Conservation (phyloP, 1,140 invertebrate genomes). For the Leptopilina boulardi region DNA sequence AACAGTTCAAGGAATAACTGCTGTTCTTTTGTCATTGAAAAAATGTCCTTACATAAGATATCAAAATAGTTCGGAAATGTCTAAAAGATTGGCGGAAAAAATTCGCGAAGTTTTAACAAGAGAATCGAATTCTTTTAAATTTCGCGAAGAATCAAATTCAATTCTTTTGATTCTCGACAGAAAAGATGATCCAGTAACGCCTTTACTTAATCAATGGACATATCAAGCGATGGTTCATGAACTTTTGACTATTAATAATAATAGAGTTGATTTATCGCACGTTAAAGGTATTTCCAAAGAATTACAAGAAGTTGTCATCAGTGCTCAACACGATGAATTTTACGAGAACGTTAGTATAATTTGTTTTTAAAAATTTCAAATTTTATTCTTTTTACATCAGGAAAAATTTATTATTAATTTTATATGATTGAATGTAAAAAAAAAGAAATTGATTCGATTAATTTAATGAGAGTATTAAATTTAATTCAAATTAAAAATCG, state of each 20-base stretch:
- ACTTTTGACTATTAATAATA: constrained; percentile 95
- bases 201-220: constrained; percentile 99
- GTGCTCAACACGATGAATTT: constrained; percentile 97
- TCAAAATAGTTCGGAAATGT: constrained; percentile 91
- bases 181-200: constrained; percentile 95
- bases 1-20: constrained; percentile 89
- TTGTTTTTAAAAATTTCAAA: constrained; percentile 36
- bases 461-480: too few species aligned
- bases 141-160: constrained; percentile 85
- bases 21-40: constrained; percentile 93
- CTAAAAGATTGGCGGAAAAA: constrained; percentile 90
- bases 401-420: too few species aligned
- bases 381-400: too few species aligned
- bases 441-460: too few species aligned
- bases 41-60: constrained; percentile 94
- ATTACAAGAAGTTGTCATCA: constrained; percentile 94
- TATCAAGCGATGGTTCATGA: constrained; percentile 99
- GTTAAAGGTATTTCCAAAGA: constrained; percentile 92
- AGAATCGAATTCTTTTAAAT: constrained; percentile 92
- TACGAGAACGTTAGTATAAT: constrained; percentile 86
- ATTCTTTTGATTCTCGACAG: constrained; percentile 93
- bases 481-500: too few species aligned
- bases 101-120: constrained; percentile 89
- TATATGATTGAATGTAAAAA: too few species aligned
- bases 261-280: constrained; percentile 92